These are phyloP conservation scores for Drosophila murphyi DNA, from an alignment of 1,140 invertebrate species.

Conservation along the genomic window DNA sequence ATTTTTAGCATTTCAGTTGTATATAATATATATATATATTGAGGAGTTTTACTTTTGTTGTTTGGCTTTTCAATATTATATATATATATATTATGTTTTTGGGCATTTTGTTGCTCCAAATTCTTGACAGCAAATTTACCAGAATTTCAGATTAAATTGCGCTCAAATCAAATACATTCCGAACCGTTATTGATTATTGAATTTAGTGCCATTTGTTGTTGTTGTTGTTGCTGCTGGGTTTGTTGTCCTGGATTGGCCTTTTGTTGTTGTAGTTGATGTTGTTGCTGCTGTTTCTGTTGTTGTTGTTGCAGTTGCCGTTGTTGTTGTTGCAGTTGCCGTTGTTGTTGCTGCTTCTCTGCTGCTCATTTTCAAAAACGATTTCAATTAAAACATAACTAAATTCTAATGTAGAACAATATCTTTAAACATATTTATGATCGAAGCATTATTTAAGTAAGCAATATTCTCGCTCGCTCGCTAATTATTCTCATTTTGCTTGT, in stretches of 20 bases:
- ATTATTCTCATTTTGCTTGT: conserved; percentile 35
- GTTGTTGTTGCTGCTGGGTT: conserved; percentile 3
- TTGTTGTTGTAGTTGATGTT: conserved; percentile 3
- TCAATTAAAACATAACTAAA: conserved; percentile 69
- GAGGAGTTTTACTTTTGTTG: conserved; percentile 15
- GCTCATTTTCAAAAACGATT: conserved; percentile 37
- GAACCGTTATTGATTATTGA: conserved; percentile 59
- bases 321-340: conserved; percentile 30
- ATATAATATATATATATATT: conserved; percentile 32
- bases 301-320: conserved; percentile 32
- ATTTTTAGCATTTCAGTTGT: conserved; percentile 26
- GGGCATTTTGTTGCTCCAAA: conserved; percentile 41
- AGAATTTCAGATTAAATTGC: conserved; percentile 43
- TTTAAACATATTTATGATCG: conserved; percentile 64
- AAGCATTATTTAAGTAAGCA: conserved; percentile 63
- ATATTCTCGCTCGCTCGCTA: conserved; percentile 34
- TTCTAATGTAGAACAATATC: conserved; percentile 79
- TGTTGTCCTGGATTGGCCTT: conserved; percentile 24
- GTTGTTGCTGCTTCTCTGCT: conserved; percentile 20
- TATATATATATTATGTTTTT: conserved; percentile 10
- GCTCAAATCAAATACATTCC: conserved; percentile 29
- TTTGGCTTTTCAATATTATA: conserved; percentile 17
- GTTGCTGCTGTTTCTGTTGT: conserved; percentile 3
- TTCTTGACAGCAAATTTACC: conserved; percentile 31
- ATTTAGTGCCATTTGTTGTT: conserved; percentile 17